Evolutionary conservation across 92 coral and sea anemone genomes (phyloP).

Genomic region (Bergia puertoricense): DNA sequence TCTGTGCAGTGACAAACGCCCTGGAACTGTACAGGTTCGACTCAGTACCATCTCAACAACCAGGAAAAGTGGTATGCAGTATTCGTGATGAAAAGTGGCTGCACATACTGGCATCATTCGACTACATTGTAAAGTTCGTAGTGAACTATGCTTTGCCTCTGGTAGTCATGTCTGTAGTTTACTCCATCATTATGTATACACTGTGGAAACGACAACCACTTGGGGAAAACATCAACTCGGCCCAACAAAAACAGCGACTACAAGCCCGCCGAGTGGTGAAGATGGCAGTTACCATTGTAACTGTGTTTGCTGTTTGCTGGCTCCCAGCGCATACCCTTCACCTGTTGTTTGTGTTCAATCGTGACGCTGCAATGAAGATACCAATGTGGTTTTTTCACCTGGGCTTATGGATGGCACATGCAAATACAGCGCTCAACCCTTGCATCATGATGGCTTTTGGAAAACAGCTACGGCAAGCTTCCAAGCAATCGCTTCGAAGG

Average conservation of each 20-base stretch:
- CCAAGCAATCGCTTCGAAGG: constrained; percentile 19
- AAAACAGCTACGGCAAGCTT: constrained; percentile 24
- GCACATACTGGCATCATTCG: background rate
- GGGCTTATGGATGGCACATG: constrained; percentile 28
- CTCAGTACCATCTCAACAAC: background rate
- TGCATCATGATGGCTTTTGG: constrained; percentile 25
- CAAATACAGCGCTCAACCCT: constrained; percentile 31
- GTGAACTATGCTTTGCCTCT: constrained; percentile 23
- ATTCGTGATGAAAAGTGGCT: constrained; percentile 4
- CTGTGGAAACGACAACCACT: constrained; percentile 29
- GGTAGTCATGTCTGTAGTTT: constrained; percentile 10
- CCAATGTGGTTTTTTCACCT: constrained; percentile 4
- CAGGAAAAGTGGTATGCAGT: background rate
- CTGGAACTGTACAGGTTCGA: constrained; percentile 26
- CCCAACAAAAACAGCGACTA: constrained; percentile 26
- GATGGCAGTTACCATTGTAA: constrained; percentile 34
- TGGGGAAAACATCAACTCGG: constrained; percentile 22
- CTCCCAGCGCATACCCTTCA: constrained; percentile 28
- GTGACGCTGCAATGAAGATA: background rate
- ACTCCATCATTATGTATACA: constrained; percentile 19
- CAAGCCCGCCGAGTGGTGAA: constrained; percentile 41
- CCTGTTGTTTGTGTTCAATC: constrained; percentile 15
- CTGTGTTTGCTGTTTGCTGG: constrained; percentile 42
- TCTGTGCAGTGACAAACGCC: constrained; percentile 2
- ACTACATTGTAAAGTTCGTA: background rate